Evolutionary conservation across 2,113 vertebrate genomes (phyloP), one percentile per base, ranked within the genome.

Genomic region (Prietella phreatophila): DNA sequence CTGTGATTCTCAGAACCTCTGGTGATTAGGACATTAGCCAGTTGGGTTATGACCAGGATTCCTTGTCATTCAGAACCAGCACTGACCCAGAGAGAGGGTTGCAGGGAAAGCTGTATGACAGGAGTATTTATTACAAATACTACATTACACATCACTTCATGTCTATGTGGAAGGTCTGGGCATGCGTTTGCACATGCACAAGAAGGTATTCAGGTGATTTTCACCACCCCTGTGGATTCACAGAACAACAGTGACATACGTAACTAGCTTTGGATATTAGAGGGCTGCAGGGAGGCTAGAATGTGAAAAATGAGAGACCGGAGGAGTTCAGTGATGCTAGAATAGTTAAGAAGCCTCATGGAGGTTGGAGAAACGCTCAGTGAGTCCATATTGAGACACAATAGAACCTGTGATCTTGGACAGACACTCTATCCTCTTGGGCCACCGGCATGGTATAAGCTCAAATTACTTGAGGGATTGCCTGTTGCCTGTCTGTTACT

Each of bases 321-420:
- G 87, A 90, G 91, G 91, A 89, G 90, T 88, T 60, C 50, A 75
- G 60, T 93, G 92, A 93, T 88, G 89, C 91, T 91, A 93, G 91
- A 89, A 87, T 56, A 81, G 75, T 82, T 85, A 90, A 89, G 58
- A 36, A 91, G 73, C 58, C 85, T 60, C 84, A 82, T 78, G 50
- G 88, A 75, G 84, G 22, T 47, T 73, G 83, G 36, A 82, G 82
- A 88, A 36, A 73, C n/a, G 36, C 3, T 42, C 50, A 75, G 92
- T 86, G 87, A 92, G 92, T 90, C 88, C 92, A 90, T 89, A 84
- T 91, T 88, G 91, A 91, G 91, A 92, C 89, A 95, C 92, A 95
- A 95, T 91, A 91, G 92, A 90, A 92, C 91, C 90, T 91, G 88
- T 94, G 94, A 95, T 94, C 94, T 95, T 92, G 93, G 93, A 93